phyloP scores from a whole-genome alignment of 2,888 invertebrate genomes.

The Drosophila borealis region DNA sequence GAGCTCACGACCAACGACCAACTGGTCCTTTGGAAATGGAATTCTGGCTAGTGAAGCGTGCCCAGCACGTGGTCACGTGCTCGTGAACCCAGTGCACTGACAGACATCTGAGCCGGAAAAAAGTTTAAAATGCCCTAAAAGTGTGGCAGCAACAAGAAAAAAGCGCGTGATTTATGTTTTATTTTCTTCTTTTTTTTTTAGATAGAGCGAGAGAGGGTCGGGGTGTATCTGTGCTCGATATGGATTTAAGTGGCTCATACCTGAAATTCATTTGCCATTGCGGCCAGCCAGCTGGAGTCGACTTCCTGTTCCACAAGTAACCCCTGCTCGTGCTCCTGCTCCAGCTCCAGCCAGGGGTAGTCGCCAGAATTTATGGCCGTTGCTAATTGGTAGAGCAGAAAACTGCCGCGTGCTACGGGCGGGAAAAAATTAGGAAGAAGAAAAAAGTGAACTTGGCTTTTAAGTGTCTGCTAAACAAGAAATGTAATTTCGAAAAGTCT shows the following conservation, averaged over 20 bases:
- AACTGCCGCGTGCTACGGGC: constrained; percentile 61
- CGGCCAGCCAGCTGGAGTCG: constrained; percentile 70
- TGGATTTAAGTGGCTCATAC: constrained; percentile 59
- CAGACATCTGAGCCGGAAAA: constrained; percentile 56
- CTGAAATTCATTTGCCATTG: constrained; percentile 76
- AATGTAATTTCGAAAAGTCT: constrained; percentile 53
- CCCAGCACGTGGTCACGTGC: constrained; percentile 69
- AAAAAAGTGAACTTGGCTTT: constrained; percentile 41
- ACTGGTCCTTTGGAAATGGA: constrained; percentile 43
- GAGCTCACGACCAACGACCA: neutral
- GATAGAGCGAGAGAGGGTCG: neutral
- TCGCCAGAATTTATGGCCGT: constrained; percentile 68
- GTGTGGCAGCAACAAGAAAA: constrained; percentile 46
- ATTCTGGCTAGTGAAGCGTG: constrained; percentile 61
- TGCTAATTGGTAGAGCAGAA: constrained; percentile 77
- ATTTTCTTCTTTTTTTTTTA: constrained; percentile 4
- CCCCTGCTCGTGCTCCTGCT: constrained; percentile 34
- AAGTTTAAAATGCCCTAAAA: constrained; percentile 62
- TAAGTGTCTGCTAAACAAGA: constrained; percentile 54
- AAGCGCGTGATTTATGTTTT: constrained; percentile 69
- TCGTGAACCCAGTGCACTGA: constrained; percentile 52
- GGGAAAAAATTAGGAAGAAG: constrained; percentile 1
- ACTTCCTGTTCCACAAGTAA: constrained; percentile 35
- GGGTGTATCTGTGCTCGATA: constrained; percentile 50
- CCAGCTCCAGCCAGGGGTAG: constrained; percentile 31